Percentiles rank a stretch among this genome's conserved stretches.
Conservation (phyloP, 1,140 invertebrate genomes). For the Microvelia longipes region DNA sequence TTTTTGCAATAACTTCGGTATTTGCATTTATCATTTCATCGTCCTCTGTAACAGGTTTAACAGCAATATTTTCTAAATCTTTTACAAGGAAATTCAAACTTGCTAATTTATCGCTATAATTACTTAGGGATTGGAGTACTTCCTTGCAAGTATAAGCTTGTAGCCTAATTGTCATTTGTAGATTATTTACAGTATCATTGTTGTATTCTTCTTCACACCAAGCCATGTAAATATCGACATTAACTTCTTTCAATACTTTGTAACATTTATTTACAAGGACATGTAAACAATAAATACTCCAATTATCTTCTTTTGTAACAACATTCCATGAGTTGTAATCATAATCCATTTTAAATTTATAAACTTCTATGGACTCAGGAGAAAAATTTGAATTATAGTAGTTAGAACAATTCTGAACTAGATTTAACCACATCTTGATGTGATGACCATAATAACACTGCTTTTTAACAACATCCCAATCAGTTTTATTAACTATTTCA, state of each 20-base stretch:
- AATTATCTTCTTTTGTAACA: constrained; percentile 5
- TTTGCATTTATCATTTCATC: constrained; percentile 9
- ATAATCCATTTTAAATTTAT: constrained; percentile 4
- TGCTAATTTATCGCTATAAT: not conserved
- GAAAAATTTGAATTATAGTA: not conserved
- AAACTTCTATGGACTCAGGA: not conserved
- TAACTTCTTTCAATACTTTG: constrained; percentile 1
- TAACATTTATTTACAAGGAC: not conserved
- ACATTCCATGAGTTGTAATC: constrained; percentile 5
- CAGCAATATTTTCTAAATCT: constrained; percentile 1
- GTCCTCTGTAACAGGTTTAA: constrained; percentile 7
- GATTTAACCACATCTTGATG: not conserved
- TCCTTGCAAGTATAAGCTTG: constrained; percentile 6
- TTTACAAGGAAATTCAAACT: not conserved
- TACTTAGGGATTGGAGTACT: not conserved
- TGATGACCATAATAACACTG: not conserved
- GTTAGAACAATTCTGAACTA: not conserved
- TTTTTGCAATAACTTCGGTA: constrained; percentile 5
- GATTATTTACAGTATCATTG: not conserved
- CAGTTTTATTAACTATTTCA: not conserved
- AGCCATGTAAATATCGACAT: constrained; percentile 9
- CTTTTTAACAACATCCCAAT: constrained; percentile 1
- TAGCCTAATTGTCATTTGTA: constrained; percentile 6
- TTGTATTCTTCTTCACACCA: constrained; percentile 9
- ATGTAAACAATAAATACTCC: constrained; percentile 3